phyloP scores from a whole-genome alignment of 2,113 vertebrate species.

The Brienomyrus brachyistius region DNA sequence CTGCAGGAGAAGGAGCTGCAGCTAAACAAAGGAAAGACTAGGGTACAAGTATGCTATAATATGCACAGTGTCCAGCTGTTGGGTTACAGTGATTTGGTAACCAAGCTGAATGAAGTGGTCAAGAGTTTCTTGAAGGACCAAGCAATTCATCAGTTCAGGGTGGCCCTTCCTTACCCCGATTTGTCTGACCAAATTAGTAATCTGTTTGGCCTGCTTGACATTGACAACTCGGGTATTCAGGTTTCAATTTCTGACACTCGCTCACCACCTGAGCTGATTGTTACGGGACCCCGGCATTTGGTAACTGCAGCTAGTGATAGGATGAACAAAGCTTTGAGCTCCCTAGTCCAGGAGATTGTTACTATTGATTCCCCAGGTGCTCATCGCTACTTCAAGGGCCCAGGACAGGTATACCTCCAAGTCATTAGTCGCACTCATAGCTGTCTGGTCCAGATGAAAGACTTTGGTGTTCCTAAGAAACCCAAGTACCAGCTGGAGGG shows the following conservation, averaged over 20 bases:
- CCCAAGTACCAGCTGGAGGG: slow-evolving; percentile 31
- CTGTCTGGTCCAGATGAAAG: slow-evolving; percentile 39
- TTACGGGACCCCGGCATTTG: slow-evolving; percentile 32
- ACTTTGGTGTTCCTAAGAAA: not conserved
- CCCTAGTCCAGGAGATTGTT: slow-evolving; percentile 32
- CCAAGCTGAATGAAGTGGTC: slow-evolving; percentile 27
- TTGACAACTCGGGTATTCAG: slow-evolving; percentile 33
- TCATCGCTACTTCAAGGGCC: slow-evolving; percentile 34
- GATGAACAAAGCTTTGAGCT: slow-evolving; percentile 30
- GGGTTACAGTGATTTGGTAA: slow-evolving; percentile 35
- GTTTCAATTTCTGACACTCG: slow-evolving; percentile 21
- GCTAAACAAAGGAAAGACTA: slow-evolving; percentile 25
- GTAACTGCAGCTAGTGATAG: slow-evolving; percentile 33
- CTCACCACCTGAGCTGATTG: slow-evolving; percentile 16
- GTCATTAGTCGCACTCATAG: slow-evolving; percentile 23
- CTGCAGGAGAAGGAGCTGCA: slow-evolving; percentile 25
- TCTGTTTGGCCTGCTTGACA: slow-evolving; percentile 24
- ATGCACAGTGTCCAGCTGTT: slow-evolving; percentile 22
- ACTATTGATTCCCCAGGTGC: slow-evolving; percentile 39
- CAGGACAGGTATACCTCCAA: slow-evolving; percentile 31
- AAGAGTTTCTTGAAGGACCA: slow-evolving; percentile 29
- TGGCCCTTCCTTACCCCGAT: slow-evolving; percentile 33
- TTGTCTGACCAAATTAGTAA: slow-evolving; percentile 28
- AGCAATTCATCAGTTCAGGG: slow-evolving; percentile 4
- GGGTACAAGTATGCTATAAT: slow-evolving; percentile 2